phyloP scores from a whole-genome alignment of 2,888 invertebrate genomes.

The Siphonodentalium dalli region DNA sequence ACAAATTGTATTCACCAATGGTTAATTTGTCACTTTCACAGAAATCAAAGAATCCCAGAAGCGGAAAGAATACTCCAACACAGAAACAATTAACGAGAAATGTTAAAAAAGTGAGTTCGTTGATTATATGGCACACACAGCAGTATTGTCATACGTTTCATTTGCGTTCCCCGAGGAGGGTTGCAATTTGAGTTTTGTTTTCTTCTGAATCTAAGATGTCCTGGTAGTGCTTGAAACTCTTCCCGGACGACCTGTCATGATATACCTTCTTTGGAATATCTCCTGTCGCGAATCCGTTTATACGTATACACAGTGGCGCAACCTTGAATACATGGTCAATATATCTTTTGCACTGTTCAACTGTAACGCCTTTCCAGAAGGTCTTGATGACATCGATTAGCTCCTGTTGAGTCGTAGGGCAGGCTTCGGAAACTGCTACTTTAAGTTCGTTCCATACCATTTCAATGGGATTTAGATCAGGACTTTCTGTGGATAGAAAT shows the following conservation, averaged over 20 bases:
- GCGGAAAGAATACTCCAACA: too few relatives aligned
- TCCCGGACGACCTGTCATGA: conserved; percentile 14
- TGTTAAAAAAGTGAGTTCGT: too few relatives aligned
- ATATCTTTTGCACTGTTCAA: conserved; percentile 16
- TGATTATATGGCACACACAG: too few relatives aligned
- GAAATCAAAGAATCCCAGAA: too few relatives aligned
- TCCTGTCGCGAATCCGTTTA: conserved; percentile 18
- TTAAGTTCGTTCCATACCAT: conserved; percentile 23
- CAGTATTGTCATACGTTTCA: too few relatives aligned
- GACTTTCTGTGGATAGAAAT: too few relatives aligned
- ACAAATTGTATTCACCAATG: too few relatives aligned
- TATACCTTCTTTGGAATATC: conserved; percentile 17
- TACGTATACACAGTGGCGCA: conserved; percentile 15
- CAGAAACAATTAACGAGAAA: too few relatives aligned
- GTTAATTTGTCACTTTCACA: too few relatives aligned
- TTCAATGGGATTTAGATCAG: conserved; percentile 27
- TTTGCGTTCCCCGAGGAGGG: too few relatives aligned
- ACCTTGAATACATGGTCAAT: conserved; percentile 27
- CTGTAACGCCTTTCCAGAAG: conserved; percentile 20
- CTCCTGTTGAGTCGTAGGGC: conserved; percentile 7
- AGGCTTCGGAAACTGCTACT: conserved; percentile 2
- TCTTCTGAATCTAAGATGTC: too few relatives aligned
- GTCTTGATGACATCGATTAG: background rate
- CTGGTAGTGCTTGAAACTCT: conserved; percentile 16
- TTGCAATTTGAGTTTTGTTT: too few relatives aligned